A percentile compares a stretch with the other conserved stretches of the same genome.
Evolutionary conservation across 2,113 vertebrate genomes (phyloP).

Genomic region (Anhinga rufa): DNA sequence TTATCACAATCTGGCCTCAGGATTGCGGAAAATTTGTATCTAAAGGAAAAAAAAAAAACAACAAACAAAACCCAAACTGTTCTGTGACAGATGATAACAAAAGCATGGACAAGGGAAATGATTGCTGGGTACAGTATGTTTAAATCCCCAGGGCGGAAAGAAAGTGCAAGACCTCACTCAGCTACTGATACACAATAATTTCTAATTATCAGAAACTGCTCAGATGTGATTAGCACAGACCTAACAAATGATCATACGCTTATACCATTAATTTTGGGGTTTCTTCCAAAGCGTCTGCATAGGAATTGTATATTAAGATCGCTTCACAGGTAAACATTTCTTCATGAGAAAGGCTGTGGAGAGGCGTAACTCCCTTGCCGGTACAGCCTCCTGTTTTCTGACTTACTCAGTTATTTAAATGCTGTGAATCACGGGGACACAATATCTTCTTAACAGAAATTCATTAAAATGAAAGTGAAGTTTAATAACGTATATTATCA

Average conservation of each 20-base stretch:
- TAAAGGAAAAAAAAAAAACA: neutral
- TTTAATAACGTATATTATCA: neutral
- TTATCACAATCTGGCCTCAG: neutral
- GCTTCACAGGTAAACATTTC: neutral
- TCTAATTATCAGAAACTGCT: constrained; percentile 50
- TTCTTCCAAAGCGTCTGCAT: neutral
- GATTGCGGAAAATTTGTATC: neutral
- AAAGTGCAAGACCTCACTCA: neutral
- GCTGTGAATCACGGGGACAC: neutral
- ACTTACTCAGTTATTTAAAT: neutral
- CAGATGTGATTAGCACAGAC: constrained; percentile 3
- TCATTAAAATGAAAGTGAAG: neutral
- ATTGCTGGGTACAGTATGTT: neutral
- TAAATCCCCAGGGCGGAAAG: neutral
- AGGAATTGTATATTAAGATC: neutral
- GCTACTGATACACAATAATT: constrained; percentile 26
- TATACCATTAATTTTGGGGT: constrained; percentile 6
- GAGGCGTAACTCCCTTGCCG: neutral
- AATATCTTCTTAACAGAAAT: neutral
- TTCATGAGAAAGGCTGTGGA: neutral
- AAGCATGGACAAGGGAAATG: neutral
- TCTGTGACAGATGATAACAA: neutral
- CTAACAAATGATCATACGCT: neutral
- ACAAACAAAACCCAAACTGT: neutral
- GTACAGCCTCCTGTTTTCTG: neutral